A percentile compares a stretch with the other conserved stretches of the same genome.
Evolutionary conservation across 2,797 vertebrate genomes (phyloP).

Genomic region (Tauraco hartlaubi): DNA sequence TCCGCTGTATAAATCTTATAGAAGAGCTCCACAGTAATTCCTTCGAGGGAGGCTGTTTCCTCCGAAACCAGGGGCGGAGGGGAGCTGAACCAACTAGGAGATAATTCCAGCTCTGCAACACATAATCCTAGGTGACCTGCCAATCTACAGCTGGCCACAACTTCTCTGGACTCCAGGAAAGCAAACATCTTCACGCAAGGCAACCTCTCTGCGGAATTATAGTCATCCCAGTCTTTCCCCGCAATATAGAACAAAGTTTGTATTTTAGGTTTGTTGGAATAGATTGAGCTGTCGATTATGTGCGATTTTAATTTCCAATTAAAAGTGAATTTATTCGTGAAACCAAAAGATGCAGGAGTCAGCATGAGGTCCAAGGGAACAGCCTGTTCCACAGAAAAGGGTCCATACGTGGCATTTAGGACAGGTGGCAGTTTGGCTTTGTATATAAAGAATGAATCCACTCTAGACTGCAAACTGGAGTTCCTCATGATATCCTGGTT

Average conservation of each 20-base stretch:
- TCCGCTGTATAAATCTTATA: conserved; percentile 86
- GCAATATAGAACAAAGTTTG: conserved; percentile 92
- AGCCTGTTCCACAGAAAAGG: conserved; percentile 84
- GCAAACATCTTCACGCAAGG: conserved; percentile 91
- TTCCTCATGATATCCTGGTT: conserved; percentile 95
- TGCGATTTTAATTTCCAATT: conserved; percentile 93
- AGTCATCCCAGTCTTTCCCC: conserved; percentile 89
- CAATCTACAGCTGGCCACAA: conserved; percentile 88
- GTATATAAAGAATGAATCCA: conserved; percentile 90
- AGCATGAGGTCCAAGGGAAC: conserved; percentile 88
- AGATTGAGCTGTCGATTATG: conserved; percentile 87
- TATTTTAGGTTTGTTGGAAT: conserved; percentile 89
- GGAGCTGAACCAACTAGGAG: conserved; percentile 90
- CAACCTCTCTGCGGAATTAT: conserved; percentile 77
- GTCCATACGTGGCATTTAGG: conserved; percentile 92
- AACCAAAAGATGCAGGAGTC: conserved; percentile 79
- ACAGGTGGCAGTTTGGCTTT: conserved; percentile 82
- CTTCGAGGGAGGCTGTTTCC: conserved; percentile 76
- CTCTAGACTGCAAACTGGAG: conserved; percentile 89
- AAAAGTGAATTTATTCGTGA: conserved; percentile 83
- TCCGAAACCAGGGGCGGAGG: conserved; percentile 76
- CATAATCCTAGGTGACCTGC: conserved; percentile 90
- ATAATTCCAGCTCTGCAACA: conserved; percentile 92
- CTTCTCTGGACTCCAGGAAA: conserved; percentile 86
- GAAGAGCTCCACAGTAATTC: conserved; percentile 90